Percentiles rank a stretch among this genome's conserved stretches.
These are phyloP conservation scores for Peromyscus leucopus DNA, from an alignment of 2,113 vertebrate genomes.

Conservation along the genomic window DNA sequence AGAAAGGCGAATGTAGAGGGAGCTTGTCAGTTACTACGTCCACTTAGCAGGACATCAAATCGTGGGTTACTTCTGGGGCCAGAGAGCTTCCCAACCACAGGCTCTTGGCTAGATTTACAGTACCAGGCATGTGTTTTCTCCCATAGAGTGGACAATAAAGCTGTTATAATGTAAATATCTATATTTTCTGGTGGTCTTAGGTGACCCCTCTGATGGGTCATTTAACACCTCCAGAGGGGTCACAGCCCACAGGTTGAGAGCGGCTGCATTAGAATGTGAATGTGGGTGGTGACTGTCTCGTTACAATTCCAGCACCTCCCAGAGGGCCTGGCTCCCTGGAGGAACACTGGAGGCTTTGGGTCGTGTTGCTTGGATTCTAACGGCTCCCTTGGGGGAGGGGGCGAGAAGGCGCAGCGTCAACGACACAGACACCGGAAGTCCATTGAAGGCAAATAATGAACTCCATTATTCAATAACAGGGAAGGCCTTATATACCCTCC, in stretches of 20 bases:
- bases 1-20: not conserved
- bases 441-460: no score
- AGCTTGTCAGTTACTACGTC: not conserved
- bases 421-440: no score
- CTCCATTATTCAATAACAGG: no score
- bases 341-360: not conserved
- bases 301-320: not conserved
- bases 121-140: not conserved
- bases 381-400: no score
- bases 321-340: not conserved
- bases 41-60: not conserved
- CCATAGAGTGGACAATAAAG: not conserved
- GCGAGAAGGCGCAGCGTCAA: no score
- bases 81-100: not conserved
- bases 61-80: not conserved
- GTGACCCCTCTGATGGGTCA: not conserved
- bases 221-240: not conserved
- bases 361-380: no score
- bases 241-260: not conserved
- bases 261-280: not conserved
- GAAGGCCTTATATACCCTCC: no score
- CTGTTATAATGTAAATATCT: not conserved
- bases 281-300: not conserved
- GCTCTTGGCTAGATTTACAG: not conserved
- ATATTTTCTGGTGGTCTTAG: not conserved